Conservation (phyloP, 2,888 invertebrate species). For the Trissonchulus latispiculum region DNA sequence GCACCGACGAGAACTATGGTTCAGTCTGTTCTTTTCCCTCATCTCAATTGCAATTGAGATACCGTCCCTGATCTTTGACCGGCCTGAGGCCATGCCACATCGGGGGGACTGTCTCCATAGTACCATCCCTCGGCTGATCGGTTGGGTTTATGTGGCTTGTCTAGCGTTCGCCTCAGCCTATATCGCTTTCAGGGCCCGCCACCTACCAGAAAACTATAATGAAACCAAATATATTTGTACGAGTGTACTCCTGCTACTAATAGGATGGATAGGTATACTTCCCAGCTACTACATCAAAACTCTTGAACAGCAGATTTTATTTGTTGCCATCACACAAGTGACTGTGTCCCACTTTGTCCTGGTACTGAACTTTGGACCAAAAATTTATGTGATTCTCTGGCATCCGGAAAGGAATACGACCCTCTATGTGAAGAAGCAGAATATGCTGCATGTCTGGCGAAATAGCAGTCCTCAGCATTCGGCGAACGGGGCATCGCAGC, state of each 20-base stretch:
- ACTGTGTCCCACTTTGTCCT: conserved; percentile 2
- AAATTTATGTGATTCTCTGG: conserved; percentile 9
- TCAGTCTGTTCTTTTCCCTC: too few species aligned
- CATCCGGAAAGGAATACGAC: conserved; percentile 13
- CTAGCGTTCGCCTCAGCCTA: background rate
- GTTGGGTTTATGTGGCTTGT: background rate
- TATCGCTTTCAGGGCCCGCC: conserved; percentile 14
- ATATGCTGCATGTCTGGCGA: conserved; percentile 12
- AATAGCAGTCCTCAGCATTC: too few species aligned
- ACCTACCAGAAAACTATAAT: conserved; percentile 17
- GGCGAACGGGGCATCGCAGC: too few species aligned
- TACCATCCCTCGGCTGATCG: background rate
- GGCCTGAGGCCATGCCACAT: background rate
- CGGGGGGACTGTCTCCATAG: background rate
- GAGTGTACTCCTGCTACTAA: background rate
- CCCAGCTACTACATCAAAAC: conserved; percentile 15
- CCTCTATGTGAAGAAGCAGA: background rate
- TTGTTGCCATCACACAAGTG: background rate
- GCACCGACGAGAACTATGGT: background rate
- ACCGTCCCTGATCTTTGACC: background rate
- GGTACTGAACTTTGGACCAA: background rate
- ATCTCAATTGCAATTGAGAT: background rate
- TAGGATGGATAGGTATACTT: conserved; percentile 13
- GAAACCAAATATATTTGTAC: conserved; percentile 7
- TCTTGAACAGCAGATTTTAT: background rate